A percentile compares a stretch with the other conserved stretches of the same genome.
Evolutionary conservation across 2,797 vertebrate genomes (phyloP).

Genomic region (Pantherophis vulpinus): DNA sequence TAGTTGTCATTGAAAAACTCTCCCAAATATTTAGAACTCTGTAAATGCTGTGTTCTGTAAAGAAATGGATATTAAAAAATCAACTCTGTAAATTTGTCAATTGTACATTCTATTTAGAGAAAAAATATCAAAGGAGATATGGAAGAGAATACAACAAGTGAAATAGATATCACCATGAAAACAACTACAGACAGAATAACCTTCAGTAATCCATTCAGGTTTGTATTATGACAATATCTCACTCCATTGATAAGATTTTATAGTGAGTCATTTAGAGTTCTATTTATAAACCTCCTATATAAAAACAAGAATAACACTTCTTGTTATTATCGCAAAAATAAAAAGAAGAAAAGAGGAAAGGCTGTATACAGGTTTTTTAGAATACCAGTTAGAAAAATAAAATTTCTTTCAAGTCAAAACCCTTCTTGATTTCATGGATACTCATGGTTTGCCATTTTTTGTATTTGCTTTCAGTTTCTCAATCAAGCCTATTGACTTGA

Average conservation of each 20-base stretch:
- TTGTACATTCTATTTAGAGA: background rate
- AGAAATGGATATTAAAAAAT: background rate
- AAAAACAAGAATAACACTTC: background rate
- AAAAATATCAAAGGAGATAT: background rate
- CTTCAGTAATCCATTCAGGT: background rate
- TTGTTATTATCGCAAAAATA: background rate
- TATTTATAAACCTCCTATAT: background rate
- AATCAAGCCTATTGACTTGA: background rate
- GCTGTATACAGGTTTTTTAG: background rate
- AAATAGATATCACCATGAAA: background rate
- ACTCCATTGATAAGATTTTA: background rate
- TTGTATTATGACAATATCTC: background rate
- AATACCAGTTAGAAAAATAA: background rate
- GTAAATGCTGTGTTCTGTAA: background rate
- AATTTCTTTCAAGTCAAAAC: background rate
- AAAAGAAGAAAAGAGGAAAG: background rate
- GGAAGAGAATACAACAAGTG: background rate
- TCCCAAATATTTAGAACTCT: background rate
- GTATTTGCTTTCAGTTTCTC: background rate
- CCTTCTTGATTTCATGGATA: background rate
- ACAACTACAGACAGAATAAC: background rate
- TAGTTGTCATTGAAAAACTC: background rate
- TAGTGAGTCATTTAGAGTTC: background rate
- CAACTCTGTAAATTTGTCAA: background rate
- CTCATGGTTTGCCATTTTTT: background rate